phyloP scores from a whole-genome alignment of 1,140 invertebrate species.

The Drosophila cardini region DNA sequence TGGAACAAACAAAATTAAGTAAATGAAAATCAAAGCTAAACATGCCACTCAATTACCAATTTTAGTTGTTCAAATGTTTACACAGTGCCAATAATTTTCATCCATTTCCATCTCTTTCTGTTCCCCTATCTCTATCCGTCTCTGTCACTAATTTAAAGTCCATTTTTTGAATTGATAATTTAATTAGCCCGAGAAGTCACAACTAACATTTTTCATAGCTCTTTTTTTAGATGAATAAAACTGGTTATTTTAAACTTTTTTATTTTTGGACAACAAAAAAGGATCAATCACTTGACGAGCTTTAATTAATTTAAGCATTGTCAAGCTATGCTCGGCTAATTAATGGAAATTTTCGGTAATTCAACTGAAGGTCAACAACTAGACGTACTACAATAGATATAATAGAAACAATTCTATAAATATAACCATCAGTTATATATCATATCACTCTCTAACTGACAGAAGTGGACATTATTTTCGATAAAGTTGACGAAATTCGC shows the following conservation, averaged over 20 bases:
- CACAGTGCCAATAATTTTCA: conserved; percentile 4
- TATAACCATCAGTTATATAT: conserved; percentile 29
- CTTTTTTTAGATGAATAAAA: background rate
- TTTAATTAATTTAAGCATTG: conserved; percentile 17
- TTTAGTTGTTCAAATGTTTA: conserved; percentile 27
- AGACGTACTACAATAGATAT: conserved; percentile 15
- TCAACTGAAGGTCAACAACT: conserved; percentile 29
- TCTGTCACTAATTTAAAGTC: conserved; percentile 7
- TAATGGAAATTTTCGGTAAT: conserved; percentile 30
- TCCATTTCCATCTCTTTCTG: background rate
- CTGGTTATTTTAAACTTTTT: conserved; percentile 5
- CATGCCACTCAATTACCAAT: conserved; percentile 38
- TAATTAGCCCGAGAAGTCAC: background rate
- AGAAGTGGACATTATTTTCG: conserved; percentile 26
- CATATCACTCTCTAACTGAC: background rate
- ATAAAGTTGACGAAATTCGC: background rate
- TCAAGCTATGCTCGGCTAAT: conserved; percentile 16
- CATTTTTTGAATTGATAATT: conserved; percentile 20
- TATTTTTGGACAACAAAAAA: background rate
- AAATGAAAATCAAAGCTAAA: conserved; percentile 42
- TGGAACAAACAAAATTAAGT: conserved; percentile 17
- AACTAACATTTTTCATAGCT: too few species aligned
- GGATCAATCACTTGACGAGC: conserved; percentile 16
- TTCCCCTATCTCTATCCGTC: background rate
- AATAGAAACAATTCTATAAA: conserved; percentile 22